Percentiles rank a stretch among this genome's conserved stretches.
Conservation (phyloP, 2,113 vertebrate genomes). For the Campylomormyrus tamandua region DNA sequence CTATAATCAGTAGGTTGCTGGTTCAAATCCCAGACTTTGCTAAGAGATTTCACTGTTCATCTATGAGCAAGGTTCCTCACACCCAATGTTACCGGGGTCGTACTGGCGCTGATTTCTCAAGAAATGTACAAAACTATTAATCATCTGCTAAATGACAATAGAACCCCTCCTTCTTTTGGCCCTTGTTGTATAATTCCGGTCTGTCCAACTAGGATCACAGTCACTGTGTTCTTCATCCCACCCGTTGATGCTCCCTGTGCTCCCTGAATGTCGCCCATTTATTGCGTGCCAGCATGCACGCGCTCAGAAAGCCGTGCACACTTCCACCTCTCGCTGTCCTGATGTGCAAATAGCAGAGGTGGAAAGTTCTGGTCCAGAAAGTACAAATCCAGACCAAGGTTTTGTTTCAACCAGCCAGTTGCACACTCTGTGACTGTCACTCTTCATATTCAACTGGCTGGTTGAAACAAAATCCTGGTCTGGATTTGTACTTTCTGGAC, state of each 20-base stretch:
- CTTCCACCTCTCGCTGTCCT: not conserved
- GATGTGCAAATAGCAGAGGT: slow-evolving; percentile 5
- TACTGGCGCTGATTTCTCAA: not conserved
- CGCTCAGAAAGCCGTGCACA: no score
- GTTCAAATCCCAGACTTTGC: not conserved
- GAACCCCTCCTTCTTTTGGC: not conserved
- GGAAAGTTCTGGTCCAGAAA: no score
- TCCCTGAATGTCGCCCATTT: not conserved
- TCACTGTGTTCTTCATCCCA: not conserved
- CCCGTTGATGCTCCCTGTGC: not conserved
- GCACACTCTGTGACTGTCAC: no score
- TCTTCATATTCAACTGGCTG: no score
- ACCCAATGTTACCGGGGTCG: not conserved
- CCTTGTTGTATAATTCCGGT: not conserved
- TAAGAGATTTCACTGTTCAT: not conserved
- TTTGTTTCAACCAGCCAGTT: no score
- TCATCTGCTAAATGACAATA: not conserved
- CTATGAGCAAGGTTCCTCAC: not conserved
- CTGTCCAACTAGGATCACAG: not conserved
- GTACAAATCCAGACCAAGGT: no score
- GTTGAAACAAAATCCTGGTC: no score
- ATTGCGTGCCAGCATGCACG: not conserved
- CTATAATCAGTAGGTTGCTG: not conserved
- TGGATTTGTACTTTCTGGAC: no score
- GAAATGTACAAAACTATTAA: not conserved